Base-by-base conservation (phyloP, 2,888 invertebrate species). In the Tinea semifulvella region DNA sequence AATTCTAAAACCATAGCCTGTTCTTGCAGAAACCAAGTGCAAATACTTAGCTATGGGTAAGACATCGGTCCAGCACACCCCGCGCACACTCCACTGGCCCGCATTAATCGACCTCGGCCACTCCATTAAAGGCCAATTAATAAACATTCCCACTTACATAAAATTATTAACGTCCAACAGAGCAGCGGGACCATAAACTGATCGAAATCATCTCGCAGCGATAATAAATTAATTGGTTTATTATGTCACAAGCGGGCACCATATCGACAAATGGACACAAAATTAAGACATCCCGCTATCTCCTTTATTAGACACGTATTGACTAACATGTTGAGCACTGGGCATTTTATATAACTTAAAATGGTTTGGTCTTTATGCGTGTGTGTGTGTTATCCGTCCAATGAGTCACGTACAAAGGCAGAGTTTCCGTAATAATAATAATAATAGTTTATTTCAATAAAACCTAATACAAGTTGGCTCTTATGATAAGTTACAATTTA, bases 151-250 rank as follows among this genome's bases (percentile, higher is more conserved):
- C 58, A 63, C 62, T 69, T 66, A 70, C 68, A 70, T 75, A 68
- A 69, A 73, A 73, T 68, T 70, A 74, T 73, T 75, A 74, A 70
- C 62, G 57, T 70, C 79, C 74, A 64, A 56, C 69, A 57, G 71
- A 57, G 65, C 56, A 17, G 35, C 28, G 61, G 64, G 57, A 53
- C 65, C 56, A 71, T 76, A 69, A 72, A 72, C 70, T 68, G 68
- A 77, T 76, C 70, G 61, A 60, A 70, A 75, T 69, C 73, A 66
- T 70, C 71, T 68, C 56, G 55, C 50, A 56, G 57, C 61, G 58
- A 65, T 71, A 75, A 72, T 77, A 79, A 79, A 79, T 77, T 76
- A 76, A 76, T 79, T 74, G 70, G 77, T 75, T 79, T 77, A 76
- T 75, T 70, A 69, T 70, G 73, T 76, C 75, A 74, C 74, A 61